Conservation (phyloP, 2,113 vertebrate genomes). For the Leptosomus discolor region DNA sequence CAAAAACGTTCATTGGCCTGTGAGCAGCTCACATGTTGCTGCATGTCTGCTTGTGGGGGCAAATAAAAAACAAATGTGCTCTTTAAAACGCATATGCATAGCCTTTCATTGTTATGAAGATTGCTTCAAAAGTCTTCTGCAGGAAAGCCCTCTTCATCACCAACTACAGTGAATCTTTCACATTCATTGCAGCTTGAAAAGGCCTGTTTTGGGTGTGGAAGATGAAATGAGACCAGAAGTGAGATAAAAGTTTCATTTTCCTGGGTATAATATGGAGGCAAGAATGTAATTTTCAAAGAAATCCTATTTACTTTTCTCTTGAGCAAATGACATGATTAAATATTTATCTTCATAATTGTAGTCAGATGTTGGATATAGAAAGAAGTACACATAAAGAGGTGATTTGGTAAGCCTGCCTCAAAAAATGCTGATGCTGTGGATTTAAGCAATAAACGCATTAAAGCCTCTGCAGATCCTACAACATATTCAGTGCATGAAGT, state of each 20-base stretch:
- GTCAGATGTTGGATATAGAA: conserved; percentile 60
- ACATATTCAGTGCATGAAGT: conserved; percentile 58
- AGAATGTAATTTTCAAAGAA: neutral
- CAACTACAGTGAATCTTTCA: neutral
- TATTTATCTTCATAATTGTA: conserved; percentile 62
- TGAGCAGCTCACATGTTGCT: rapidly evolving
- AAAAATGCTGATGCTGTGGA: conserved; percentile 48
- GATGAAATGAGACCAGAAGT: neutral
- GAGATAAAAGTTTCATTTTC: conserved; percentile 3
- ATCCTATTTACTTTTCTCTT: conserved; percentile 46
- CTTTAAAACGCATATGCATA: neutral
- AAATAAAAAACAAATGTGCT: neutral
- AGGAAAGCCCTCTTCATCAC: neutral
- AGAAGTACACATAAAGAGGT: conserved; percentile 43
- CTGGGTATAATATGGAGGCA: neutral
- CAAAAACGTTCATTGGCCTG: neutral
- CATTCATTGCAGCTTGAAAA: neutral
- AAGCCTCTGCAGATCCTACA: conserved; percentile 48
- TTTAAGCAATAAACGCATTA: conserved; percentile 70
- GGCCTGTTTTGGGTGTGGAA: neutral
- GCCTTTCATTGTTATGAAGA: neutral
- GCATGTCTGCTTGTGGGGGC: neutral
- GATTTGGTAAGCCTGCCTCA: conserved; percentile 37
- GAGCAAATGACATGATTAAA: conserved; percentile 52
- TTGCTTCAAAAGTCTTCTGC: neutral